A percentile compares a stretch with the other conserved stretches of the same genome.
phyloP scores from a whole-genome alignment of 2,113 vertebrate species.

The Corythornis vintsioides region DNA sequence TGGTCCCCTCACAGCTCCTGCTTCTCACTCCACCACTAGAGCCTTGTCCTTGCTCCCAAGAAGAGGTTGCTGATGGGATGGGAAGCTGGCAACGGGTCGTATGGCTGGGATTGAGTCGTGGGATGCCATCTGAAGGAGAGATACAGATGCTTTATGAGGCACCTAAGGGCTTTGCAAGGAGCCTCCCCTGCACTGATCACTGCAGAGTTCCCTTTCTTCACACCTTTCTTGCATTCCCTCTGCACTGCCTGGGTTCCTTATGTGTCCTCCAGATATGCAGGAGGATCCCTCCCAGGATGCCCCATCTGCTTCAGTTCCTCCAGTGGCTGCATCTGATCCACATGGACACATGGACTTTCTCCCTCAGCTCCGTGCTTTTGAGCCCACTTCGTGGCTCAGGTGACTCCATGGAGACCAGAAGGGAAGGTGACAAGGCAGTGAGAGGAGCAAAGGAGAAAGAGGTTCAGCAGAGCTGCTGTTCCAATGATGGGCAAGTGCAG shows the following conservation, averaged over 20 bases:
- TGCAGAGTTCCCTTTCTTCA: neutral
- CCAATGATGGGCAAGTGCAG: neutral
- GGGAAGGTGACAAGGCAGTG: neutral
- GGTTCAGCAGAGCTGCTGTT: neutral
- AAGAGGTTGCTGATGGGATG: neutral
- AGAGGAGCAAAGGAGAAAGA: neutral
- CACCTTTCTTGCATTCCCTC: neutral
- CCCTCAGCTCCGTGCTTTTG: neutral
- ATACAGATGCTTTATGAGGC: neutral
- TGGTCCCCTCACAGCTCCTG: neutral
- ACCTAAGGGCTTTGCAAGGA: neutral
- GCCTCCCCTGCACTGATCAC: neutral
- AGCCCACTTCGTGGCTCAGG: neutral
- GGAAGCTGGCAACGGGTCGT: neutral
- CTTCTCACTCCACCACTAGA: neutral
- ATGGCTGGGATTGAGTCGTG: accelerated
- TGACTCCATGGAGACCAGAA: neutral
- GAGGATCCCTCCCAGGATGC: neutral
- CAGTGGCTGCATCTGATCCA: neutral
- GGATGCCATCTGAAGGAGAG: neutral
- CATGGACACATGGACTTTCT: neutral
- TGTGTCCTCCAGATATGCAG: neutral
- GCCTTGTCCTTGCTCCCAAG: neutral
- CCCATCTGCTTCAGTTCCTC: neutral
- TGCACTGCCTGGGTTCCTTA: neutral